Conservation (phyloP, 2,113 vertebrate genomes). For the Balaeniceps rex region DNA sequence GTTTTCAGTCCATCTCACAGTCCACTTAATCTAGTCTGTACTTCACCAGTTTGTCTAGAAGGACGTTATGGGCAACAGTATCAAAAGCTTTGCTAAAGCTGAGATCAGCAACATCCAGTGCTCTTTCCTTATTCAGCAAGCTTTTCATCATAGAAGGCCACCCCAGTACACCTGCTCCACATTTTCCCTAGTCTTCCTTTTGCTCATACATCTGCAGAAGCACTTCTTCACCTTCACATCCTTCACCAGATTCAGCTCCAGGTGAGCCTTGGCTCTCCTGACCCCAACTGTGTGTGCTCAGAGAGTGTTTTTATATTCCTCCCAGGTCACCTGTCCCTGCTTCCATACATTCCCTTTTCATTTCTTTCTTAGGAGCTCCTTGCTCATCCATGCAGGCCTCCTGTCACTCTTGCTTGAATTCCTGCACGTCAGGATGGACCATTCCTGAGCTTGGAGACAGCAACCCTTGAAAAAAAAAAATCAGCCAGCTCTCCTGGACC, state of each 20-base stretch:
- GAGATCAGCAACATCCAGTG: not conserved
- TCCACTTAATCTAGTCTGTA: not conserved
- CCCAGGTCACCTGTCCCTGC: not conserved
- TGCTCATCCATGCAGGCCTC: not conserved
- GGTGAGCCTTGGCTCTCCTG: not conserved
- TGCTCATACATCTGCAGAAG: not conserved
- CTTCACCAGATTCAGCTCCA: not conserved
- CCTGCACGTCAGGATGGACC: not conserved
- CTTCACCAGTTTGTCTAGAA: not conserved
- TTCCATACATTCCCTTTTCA: not conserved
- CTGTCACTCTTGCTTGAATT: not conserved
- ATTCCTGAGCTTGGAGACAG: not conserved
- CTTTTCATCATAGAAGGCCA: not conserved
- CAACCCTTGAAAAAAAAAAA: not conserved
- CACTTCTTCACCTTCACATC: not conserved
- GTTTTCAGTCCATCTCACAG: not conserved
- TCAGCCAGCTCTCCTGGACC: not conserved
- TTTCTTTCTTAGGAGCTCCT: not conserved
- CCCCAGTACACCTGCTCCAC: not conserved
- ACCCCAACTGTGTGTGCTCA: not conserved
- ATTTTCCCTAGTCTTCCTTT: not conserved
- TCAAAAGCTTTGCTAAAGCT: not conserved
- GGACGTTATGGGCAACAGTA: not conserved
- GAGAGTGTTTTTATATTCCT: not conserved
- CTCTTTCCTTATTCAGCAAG: not conserved